phyloP scores from a whole-genome alignment of 2,113 vertebrate genomes.

The Tympanuchus pallidicinctus region DNA sequence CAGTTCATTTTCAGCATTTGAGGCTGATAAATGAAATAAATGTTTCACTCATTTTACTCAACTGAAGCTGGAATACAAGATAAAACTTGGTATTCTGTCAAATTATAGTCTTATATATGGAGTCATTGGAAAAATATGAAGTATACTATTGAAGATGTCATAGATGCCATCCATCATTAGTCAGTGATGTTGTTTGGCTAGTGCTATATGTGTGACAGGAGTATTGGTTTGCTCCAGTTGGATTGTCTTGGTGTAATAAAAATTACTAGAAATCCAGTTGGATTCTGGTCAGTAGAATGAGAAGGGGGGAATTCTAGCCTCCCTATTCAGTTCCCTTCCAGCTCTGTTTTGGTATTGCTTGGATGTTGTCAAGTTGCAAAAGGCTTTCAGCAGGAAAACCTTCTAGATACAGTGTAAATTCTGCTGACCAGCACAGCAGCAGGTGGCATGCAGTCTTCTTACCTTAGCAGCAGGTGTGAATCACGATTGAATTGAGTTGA shows the following conservation, averaged over 20 bases:
- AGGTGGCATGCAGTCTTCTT: background rate
- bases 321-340: background rate
- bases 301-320: background rate
- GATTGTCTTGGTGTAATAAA: background rate
- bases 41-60: background rate
- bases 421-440: rapidly evolving
- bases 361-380: background rate
- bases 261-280: background rate
- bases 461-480: background rate
- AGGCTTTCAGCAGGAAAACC: background rate
- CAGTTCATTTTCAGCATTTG: background rate
- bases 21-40: background rate
- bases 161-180: background rate
- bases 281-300: background rate
- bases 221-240: background rate
- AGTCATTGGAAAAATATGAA: background rate
- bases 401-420: background rate
- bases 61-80: background rate
- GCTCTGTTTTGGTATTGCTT: background rate
- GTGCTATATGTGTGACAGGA: background rate
- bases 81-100: background rate
- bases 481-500: background rate
- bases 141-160: background rate
- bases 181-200: background rate
- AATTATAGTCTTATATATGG: background rate